Evolutionary conservation across 1,140 invertebrate species (phyloP), one percentile per base, ranked within the genome.

Genomic region (Drosophila truncata): DNA sequence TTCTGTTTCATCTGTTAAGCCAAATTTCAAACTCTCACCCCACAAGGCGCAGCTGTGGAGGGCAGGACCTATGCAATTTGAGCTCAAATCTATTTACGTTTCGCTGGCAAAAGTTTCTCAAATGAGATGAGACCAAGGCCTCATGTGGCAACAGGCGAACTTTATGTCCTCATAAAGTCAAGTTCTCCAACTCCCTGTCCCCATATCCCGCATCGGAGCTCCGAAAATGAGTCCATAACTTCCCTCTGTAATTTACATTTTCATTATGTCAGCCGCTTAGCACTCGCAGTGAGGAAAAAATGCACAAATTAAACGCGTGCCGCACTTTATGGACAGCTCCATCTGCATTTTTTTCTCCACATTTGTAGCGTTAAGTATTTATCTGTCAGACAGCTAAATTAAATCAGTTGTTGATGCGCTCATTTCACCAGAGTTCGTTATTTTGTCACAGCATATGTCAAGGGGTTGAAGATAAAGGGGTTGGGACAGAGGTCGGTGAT

Each of bases 231-330:
- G 77, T 67, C 65, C 78, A 80, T 87, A 87, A 87, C 84, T 88
- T 88, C 71, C 14, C 72, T 27, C 72, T 61, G 71, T 67, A 87
- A 87, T 87, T 87, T 87, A 87, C 84, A 83, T 88, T 88, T 87
- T 87, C 84, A 88, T 87, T 87, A 74, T 77, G 60, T 67, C 60
- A 76, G 59, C 57, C 69, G 80, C 52, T 88, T 71, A 78, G 78
- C 52, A 49, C 58, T 25, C 29, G 65, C 37, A 78, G 31, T 25
- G 35, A 46, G 60, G 29, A 46, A 55, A 87, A 82, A 82, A 88
- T 71, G 29, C 50, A 84, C 79, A 80, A 87, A 88, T 87, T 87
- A 87, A 87, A 88, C 55, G 71, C 69, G 47, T 44, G 50, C 44
- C 76, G 37, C 39, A 42, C n/a, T 60, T 77, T 66, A 77, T 77